These are phyloP conservation scores for Cranoglanis bouderius DNA, from an alignment of 2,113 vertebrate species.

Conservation along the genomic window DNA sequence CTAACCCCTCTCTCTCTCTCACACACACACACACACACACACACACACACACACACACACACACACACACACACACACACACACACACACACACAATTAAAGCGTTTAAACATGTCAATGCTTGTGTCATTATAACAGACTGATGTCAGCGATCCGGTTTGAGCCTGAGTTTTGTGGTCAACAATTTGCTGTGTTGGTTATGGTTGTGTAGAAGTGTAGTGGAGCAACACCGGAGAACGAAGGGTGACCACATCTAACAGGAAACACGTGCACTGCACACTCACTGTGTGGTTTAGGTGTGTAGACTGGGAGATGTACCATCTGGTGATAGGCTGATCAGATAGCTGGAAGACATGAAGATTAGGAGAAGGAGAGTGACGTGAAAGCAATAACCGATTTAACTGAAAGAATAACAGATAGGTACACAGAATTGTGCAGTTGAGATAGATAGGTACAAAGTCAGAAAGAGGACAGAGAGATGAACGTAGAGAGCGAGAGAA, in stretches of 20 bases:
- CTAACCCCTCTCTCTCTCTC: background rate
- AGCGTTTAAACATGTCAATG: background rate
- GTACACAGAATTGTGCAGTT: background rate
- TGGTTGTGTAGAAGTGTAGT: background rate
- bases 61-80: too few species aligned
- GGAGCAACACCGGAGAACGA: background rate
- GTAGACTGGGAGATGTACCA: conserved; percentile 1
- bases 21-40: background rate
- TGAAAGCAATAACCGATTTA: background rate
- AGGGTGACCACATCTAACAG: conserved; percentile 23
- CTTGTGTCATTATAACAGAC: background rate
- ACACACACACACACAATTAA: background rate
- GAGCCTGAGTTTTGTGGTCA: background rate
- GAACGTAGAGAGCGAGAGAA: background rate
- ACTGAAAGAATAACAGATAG: background rate
- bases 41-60: background rate
- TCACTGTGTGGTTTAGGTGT: conserved; percentile 31
- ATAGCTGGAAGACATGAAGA: conserved; percentile 48
- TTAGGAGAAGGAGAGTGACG: background rate
- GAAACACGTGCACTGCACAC: conserved; percentile 26
- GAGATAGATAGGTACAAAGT: background rate
- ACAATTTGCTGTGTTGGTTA: background rate
- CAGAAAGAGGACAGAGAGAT: conserved; percentile 44
- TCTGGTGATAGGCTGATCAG: conserved; percentile 47
- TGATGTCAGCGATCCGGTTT: background rate